These are phyloP conservation scores for Drosophila buzzatii DNA, from an alignment of 2,888 invertebrate genomes.

Conservation along the genomic window DNA sequence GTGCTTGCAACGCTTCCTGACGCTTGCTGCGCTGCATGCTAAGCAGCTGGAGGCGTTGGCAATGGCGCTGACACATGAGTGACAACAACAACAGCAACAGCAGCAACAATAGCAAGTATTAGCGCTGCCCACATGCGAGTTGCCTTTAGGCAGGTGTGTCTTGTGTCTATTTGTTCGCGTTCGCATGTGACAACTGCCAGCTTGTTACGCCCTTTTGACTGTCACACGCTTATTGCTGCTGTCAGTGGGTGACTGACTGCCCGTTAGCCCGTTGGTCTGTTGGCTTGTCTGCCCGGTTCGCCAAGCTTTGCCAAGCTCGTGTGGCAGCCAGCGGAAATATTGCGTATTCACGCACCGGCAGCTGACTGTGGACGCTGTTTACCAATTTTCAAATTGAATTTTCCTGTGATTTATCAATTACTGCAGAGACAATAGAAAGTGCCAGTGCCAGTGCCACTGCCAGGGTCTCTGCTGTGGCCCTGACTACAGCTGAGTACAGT, in stretches of 20 bases:
- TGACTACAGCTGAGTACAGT: conserved; percentile 61
- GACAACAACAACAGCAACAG: conserved; percentile 49
- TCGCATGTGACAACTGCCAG: conserved; percentile 60
- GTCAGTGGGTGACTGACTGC: conserved; percentile 44
- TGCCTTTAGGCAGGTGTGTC: conserved; percentile 69
- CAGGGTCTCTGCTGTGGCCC: too few species aligned
- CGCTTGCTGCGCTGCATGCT: conserved; percentile 78
- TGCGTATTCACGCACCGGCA: background rate
- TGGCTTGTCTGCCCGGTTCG: background rate
- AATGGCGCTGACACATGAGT: conserved; percentile 65
- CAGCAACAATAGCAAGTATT: conserved; percentile 24
- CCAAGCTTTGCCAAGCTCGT: conserved; percentile 9
- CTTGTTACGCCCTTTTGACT: conserved; percentile 70
- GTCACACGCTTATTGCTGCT: conserved; percentile 63
- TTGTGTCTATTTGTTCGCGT: conserved; percentile 32
- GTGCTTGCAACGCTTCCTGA: conserved; percentile 54
- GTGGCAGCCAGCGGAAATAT: conserved; percentile 51
- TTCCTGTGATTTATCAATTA: conserved; percentile 67
- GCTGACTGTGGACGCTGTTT: conserved; percentile 26
- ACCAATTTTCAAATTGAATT: conserved; percentile 70
- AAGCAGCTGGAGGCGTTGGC: conserved; percentile 73
- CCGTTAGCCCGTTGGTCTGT: conserved; percentile 6
- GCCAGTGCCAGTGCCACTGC: conserved; percentile 40
- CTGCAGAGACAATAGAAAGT: conserved; percentile 69
- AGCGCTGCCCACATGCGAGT: conserved; percentile 55